These are phyloP conservation scores for Neodiprion lecontei DNA, from an alignment of 1,140 invertebrate species.

Conservation along the genomic window DNA sequence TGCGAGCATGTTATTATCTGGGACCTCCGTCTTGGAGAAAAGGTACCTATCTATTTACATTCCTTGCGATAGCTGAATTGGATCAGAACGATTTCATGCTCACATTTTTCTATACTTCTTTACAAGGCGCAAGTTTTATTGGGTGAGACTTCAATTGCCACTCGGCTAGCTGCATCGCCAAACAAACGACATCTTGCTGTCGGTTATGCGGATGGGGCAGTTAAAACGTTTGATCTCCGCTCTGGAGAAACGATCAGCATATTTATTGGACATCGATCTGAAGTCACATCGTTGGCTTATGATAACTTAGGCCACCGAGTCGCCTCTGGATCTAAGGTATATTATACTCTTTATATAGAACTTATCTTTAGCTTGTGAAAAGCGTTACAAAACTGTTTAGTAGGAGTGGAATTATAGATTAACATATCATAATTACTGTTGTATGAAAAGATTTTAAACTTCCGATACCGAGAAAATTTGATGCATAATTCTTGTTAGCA, in stretches of 20 bases:
- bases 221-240: constrained; percentile 81
- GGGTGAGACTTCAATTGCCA: constrained; percentile 81
- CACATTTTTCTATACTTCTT: constrained; percentile 23
- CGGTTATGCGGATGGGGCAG: constrained; percentile 89
- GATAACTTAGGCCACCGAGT: constrained; percentile 81
- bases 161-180: constrained; percentile 73
- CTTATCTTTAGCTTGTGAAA: constrained; percentile 34
- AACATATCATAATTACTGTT: constrained; percentile 18
- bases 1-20: constrained; percentile 94
- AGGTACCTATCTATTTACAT: constrained; percentile 65
- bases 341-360: constrained; percentile 27
- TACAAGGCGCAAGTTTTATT: constrained; percentile 73
- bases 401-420: background rate
- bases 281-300: constrained; percentile 83
- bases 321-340: constrained; percentile 86
- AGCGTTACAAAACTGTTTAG: background rate
- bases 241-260: constrained; percentile 76
- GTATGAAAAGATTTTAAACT: no score
- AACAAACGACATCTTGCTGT: constrained; percentile 82
- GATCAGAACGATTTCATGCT: background rate
- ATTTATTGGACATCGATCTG: constrained; percentile 89
- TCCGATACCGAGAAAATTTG: no score
- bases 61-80: background rate
- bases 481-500: no score
- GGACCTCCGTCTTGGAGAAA: constrained; percentile 90